Percentiles rank a stretch among this genome's conserved stretches.
Conservation (phyloP, 2,888 invertebrate genomes). For the Polydrusus cervinus region DNA sequence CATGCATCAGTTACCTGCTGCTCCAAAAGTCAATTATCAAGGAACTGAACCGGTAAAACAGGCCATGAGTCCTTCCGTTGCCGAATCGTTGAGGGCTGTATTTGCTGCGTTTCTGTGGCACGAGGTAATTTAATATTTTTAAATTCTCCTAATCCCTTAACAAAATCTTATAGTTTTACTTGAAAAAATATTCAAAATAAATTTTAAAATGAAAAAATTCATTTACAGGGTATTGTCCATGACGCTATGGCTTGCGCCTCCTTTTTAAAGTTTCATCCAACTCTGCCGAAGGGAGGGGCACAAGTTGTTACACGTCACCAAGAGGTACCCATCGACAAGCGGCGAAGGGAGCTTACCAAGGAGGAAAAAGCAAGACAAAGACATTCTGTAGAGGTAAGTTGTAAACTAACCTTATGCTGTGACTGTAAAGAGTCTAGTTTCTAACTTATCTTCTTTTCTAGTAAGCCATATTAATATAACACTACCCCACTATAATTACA, state of each 20-base stretch:
- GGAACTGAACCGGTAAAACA: slow-evolving; percentile 80
- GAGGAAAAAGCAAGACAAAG: slow-evolving; percentile 82
- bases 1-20: slow-evolving; percentile 68
- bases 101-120: slow-evolving; percentile 99
- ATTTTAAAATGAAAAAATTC: no score
- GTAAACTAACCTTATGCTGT: neutral
- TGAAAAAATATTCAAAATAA: no score
- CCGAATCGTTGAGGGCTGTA: slow-evolving; percentile 93
- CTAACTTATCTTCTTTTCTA: no score
- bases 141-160: no score
- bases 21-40: slow-evolving; percentile 65
- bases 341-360: slow-evolving; percentile 72
- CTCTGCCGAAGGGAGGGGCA: slow-evolving; percentile 85
- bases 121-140: slow-evolving; percentile 74
- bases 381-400: slow-evolving; percentile 89
- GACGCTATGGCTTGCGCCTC: slow-evolving; percentile 99
- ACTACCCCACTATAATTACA: no score
- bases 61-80: slow-evolving; percentile 93
- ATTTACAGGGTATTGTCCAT: slow-evolving; percentile 85
- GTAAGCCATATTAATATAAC: no score
- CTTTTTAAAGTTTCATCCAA: slow-evolving; percentile 94
- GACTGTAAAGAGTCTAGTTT: no score
- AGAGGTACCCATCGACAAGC: slow-evolving; percentile 68
- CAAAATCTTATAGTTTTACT: no score
- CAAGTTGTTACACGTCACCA: slow-evolving; percentile 80